Conservation (phyloP, 1,140 invertebrate species). For the Ridgeia piscesae region DNA sequence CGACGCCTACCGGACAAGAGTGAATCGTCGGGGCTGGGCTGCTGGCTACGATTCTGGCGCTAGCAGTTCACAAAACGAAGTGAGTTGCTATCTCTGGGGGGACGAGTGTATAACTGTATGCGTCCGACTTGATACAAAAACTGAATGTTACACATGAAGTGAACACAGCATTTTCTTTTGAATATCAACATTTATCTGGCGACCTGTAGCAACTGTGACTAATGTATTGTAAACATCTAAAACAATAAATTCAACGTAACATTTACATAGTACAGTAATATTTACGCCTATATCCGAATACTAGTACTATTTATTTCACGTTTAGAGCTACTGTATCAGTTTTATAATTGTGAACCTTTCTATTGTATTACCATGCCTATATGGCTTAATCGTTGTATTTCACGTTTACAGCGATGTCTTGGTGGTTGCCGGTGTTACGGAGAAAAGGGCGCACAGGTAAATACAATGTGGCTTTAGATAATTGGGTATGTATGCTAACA, state of each 20-base stretch:
- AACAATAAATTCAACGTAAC: not conserved
- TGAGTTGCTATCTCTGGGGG: not conserved
- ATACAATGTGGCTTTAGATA: not conserved
- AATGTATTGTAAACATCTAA: not conserved
- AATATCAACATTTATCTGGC: not conserved
- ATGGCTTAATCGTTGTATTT: not conserved
- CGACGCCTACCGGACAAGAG: conserved; percentile 2
- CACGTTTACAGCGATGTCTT: conserved; percentile 1
- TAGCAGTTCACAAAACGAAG: not conserved
- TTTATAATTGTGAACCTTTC: not conserved
- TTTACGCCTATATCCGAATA: not conserved
- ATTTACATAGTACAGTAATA: not conserved
- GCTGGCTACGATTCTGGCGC: not conserved
- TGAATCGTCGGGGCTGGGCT: not conserved
- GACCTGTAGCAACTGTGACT: not conserved
- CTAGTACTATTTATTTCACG: not conserved
- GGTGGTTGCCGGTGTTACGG: conserved; percentile 9
- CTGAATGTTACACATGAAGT: not conserved
- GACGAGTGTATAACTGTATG: not conserved
- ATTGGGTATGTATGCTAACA: no score
- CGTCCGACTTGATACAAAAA: not conserved
- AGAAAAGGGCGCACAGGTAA: conserved; percentile 14
- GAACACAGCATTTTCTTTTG: not conserved
- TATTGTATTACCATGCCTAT: not conserved
- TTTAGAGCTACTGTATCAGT: not conserved